phyloP scores from a whole-genome alignment of 2,888 invertebrate genomes.

The Pocota personata region DNA sequence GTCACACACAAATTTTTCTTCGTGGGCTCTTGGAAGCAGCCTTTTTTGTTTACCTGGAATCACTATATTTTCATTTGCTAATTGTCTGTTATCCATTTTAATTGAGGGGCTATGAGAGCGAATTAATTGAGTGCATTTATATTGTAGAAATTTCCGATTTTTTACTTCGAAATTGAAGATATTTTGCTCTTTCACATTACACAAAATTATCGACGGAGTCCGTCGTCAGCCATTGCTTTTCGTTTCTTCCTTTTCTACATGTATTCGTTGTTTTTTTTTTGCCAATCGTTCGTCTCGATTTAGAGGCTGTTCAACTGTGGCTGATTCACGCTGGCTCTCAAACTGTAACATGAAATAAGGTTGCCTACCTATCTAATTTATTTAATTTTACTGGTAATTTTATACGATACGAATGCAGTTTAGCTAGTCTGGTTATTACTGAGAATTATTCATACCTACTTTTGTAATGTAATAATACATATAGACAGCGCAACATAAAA shows the following conservation, averaged over 20 bases:
- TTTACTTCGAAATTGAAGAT: constrained; percentile 68
- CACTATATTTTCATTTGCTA: constrained; percentile 82
- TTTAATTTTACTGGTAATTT: no score
- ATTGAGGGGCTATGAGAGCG: constrained; percentile 61
- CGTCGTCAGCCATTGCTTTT: constrained; percentile 68
- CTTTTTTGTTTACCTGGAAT: constrained; percentile 82
- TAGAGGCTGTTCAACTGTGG: constrained; percentile 1
- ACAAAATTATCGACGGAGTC: constrained; percentile 63
- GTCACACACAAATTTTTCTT: constrained; percentile 32
- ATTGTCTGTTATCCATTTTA: constrained; percentile 83
- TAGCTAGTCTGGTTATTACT: no score
- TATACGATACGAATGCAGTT: no score
- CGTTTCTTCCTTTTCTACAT: constrained; percentile 32
- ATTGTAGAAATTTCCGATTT: constrained; percentile 53
- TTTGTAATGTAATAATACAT: no score
- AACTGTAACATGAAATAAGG: constrained; percentile 14
- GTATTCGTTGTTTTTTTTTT: constrained; percentile 43
- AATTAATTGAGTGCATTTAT: constrained; percentile 69
- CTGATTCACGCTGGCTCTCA: neutral
- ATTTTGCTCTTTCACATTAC: constrained; percentile 67
- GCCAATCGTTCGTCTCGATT: neutral
- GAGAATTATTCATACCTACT: no score
- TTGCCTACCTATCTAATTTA: no score
- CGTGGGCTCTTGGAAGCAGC: constrained; percentile 8
- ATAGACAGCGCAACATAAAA: no score